phyloP scores from a whole-genome alignment of 2,888 invertebrate species.

The Temnothorax unifasciatus region DNA sequence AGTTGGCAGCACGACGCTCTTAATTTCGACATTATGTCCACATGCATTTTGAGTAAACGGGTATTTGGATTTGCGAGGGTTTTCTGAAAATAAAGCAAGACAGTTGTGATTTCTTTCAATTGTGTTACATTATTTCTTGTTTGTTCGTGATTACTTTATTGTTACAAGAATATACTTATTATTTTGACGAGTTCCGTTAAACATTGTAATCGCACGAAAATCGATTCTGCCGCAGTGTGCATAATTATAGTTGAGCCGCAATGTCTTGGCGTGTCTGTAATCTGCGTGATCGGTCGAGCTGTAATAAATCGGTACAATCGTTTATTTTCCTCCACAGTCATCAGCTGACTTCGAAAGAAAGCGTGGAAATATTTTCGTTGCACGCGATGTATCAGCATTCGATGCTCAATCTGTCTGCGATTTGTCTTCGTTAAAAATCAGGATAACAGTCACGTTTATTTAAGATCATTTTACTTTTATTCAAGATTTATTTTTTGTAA shows the following conservation, averaged over 20 bases:
- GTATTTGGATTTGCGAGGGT: not conserved
- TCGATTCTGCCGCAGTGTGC: slow-evolving; percentile 24
- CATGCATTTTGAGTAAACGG: not conserved
- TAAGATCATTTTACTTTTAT: slow-evolving; percentile 3
- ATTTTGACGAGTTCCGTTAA: not conserved
- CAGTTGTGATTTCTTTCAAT: not conserved
- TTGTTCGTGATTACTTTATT: not conserved
- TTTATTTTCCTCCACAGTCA: slow-evolving; percentile 32
- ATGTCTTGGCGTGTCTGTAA: slow-evolving; percentile 19
- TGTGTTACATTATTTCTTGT: not conserved
- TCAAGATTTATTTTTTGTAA: not conserved
- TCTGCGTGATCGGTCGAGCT: slow-evolving; percentile 25
- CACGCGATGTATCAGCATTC: slow-evolving; percentile 30
- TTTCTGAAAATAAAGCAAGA: not conserved
- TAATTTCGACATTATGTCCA: not conserved
- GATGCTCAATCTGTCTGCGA: slow-evolving; percentile 27
- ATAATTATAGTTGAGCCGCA: slow-evolving; percentile 19
- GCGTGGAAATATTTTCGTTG: slow-evolving; percentile 20
- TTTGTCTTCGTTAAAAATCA: not conserved
- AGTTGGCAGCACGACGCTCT: not conserved
- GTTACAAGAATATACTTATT: not conserved
- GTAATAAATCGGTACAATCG: slow-evolving; percentile 30
- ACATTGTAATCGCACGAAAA: slow-evolving; percentile 6
- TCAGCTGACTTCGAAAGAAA: slow-evolving; percentile 31
- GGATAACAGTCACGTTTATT: slow-evolving; percentile 7